Conservation (phyloP, 1,140 invertebrate species). For the Fopius arisanus region DNA sequence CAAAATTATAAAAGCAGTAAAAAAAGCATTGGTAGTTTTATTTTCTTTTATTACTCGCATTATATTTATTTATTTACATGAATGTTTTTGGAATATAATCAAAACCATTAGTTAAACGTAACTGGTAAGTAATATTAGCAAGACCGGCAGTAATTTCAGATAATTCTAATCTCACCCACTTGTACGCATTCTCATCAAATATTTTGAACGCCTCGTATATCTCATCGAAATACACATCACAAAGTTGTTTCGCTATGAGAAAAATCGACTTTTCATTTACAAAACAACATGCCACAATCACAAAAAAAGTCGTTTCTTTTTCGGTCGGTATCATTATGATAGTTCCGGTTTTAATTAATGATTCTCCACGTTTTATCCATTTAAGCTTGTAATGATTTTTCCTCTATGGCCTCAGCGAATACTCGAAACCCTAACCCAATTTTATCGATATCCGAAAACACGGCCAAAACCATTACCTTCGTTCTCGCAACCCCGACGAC, state of each 20-base stretch:
- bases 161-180: neutral
- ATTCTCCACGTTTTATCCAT: neutral
- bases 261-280: neutral
- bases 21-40: neutral
- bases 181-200: neutral
- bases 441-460: too few relatives aligned
- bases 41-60: neutral
- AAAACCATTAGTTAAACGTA: neutral
- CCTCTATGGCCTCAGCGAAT: too few relatives aligned
- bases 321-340: neutral
- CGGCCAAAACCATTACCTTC: too few relatives aligned
- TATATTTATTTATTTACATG: neutral
- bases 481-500: too few relatives aligned
- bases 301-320: neutral
- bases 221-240: neutral
- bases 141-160: neutral
- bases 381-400: too few relatives aligned
- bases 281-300: neutral
- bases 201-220: neutral
- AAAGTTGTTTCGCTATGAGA: neutral
- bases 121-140: neutral
- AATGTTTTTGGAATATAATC: neutral
- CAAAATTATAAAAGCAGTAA: neutral
- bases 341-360: neutral
- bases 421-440: too few relatives aligned